These are phyloP conservation scores for Calliscelio sp. DNA, from an alignment of 2,888 invertebrate species.

Conservation along the genomic window DNA sequence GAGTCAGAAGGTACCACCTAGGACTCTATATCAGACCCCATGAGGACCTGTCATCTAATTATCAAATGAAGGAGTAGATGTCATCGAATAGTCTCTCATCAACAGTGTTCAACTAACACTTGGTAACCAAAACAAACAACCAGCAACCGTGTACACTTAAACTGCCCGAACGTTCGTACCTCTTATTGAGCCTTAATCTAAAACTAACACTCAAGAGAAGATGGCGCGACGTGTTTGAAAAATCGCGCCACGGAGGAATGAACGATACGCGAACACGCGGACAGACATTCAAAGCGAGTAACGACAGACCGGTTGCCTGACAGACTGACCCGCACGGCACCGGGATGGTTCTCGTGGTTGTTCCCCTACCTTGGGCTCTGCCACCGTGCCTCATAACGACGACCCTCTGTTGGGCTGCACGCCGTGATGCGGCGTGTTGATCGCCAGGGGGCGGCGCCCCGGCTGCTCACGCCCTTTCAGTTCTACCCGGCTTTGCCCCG, in stretches of 20 bases:
- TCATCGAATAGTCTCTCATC: too few species aligned
- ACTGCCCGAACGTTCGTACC: background rate
- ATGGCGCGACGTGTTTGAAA: slow-evolving; percentile 74
- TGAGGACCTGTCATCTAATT: too few species aligned
- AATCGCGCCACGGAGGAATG: slow-evolving; percentile 78
- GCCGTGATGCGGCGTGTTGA: slow-evolving; percentile 81
- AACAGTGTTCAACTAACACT: too few species aligned
- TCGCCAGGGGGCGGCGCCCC: slow-evolving; percentile 80
- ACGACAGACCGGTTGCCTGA: slow-evolving; percentile 85
- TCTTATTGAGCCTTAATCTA: background rate
- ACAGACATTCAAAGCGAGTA: slow-evolving; percentile 73
- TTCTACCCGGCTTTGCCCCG: slow-evolving; percentile 37
- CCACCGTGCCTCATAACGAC: slow-evolving; percentile 65
- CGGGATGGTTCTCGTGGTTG: slow-evolving; percentile 83
- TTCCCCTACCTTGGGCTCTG: slow-evolving; percentile 78
- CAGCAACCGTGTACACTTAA: slow-evolving; percentile 18
- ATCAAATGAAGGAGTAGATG: too few species aligned
- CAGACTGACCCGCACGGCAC: slow-evolving; percentile 85
- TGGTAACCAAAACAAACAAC: slow-evolving; percentile 21
- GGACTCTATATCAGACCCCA: too few species aligned
- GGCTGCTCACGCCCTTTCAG: slow-evolving; percentile 41
- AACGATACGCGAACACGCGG: slow-evolving; percentile 81
- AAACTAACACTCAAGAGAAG: slow-evolving; percentile 59
- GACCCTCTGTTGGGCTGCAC: slow-evolving; percentile 78
- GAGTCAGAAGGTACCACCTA: too few species aligned